Conservation (phyloP, 2,797 vertebrate genomes). For the Notolabrus celidotus region DNA sequence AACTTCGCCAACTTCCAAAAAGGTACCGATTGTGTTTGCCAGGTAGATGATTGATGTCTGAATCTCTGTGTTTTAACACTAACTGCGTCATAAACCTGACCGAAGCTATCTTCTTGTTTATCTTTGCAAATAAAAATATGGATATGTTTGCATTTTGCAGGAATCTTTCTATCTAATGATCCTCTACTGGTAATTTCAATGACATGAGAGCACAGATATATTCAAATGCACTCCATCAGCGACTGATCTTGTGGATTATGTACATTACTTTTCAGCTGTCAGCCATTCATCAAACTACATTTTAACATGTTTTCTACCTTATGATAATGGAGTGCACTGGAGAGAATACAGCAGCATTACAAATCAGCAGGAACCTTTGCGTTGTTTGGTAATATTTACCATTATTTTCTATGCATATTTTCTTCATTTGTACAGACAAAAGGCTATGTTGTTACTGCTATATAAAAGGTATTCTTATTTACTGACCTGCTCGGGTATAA, state of each 20-base stretch:
- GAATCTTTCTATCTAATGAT: constrained; percentile 13
- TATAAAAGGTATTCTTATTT: constrained; percentile 55
- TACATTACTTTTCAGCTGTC: constrained; percentile 36
- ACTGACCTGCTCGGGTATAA: constrained; percentile 48
- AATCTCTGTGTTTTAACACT: too few relatives aligned
- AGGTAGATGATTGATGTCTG: constrained; percentile 7
- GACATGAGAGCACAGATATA: constrained; percentile 18
- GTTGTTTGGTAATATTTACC: constrained; percentile 23
- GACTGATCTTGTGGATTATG: constrained; percentile 37
- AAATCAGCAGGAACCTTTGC: constrained; percentile 44
- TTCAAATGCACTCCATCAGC: constrained; percentile 32
- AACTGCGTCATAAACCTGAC: constrained; percentile 20
- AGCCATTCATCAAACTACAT: constrained; percentile 31
- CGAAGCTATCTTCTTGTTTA: neutral
- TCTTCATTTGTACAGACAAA: constrained; percentile 55
- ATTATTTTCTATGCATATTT: constrained; percentile 58
- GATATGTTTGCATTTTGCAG: constrained; percentile 48
- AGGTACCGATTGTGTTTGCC: constrained; percentile 24
- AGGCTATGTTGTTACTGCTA: constrained; percentile 66
- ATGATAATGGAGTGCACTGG: constrained; percentile 38
- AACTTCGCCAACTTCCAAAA: constrained; percentile 15
- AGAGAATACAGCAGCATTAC: constrained; percentile 45
- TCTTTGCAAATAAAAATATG: constrained; percentile 33
- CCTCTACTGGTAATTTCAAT: constrained; percentile 15
- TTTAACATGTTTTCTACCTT: constrained; percentile 35